These are phyloP conservation scores for Anableps anableps DNA, from an alignment of 2,797 vertebrate genomes.

Conservation along the genomic window DNA sequence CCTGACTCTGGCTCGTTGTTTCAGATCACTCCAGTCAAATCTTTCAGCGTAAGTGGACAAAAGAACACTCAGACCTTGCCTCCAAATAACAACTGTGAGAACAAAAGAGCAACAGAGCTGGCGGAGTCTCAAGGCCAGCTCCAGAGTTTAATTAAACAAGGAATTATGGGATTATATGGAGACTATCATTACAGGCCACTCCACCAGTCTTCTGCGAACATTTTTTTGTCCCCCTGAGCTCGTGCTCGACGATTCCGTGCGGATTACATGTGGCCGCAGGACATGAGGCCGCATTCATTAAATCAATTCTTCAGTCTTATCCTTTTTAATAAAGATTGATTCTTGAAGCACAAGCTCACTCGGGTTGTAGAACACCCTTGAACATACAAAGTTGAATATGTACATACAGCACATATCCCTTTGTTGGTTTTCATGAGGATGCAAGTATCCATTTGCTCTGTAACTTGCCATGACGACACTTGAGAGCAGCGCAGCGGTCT, in stretches of 20 bases:
- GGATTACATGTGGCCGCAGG: conserved; percentile 86
- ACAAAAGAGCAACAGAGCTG: conserved; percentile 82
- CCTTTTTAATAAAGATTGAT: conserved; percentile 87
- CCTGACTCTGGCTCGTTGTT: conserved; percentile 61
- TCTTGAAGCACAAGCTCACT: conserved; percentile 74
- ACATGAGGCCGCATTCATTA: conserved; percentile 90
- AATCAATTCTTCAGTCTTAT: conserved; percentile 85
- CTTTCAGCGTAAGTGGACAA: conserved; percentile 71
- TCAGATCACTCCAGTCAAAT: conserved; percentile 51
- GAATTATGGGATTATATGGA: conserved; percentile 92
- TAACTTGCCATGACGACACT: conserved; percentile 83
- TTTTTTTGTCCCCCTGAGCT: conserved; percentile 84
- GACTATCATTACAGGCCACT: conserved; percentile 88
- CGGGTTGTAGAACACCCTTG: conserved; percentile 75
- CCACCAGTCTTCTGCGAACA: conserved; percentile 81
- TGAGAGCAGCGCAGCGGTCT: conserved; percentile 73
- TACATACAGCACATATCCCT: conserved; percentile 81
- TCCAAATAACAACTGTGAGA: conserved; percentile 80
- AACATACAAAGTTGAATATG: conserved; percentile 86
- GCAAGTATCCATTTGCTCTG: conserved; percentile 71
- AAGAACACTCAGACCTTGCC: conserved; percentile 72
- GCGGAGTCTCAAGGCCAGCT: conserved; percentile 82
- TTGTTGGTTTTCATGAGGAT: conserved; percentile 86
- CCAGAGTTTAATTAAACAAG: conserved; percentile 92
- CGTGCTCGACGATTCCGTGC: conserved; percentile 83